Conservation (phyloP, 2,888 invertebrate species). For the Brachypalpus laphriformis region DNA sequence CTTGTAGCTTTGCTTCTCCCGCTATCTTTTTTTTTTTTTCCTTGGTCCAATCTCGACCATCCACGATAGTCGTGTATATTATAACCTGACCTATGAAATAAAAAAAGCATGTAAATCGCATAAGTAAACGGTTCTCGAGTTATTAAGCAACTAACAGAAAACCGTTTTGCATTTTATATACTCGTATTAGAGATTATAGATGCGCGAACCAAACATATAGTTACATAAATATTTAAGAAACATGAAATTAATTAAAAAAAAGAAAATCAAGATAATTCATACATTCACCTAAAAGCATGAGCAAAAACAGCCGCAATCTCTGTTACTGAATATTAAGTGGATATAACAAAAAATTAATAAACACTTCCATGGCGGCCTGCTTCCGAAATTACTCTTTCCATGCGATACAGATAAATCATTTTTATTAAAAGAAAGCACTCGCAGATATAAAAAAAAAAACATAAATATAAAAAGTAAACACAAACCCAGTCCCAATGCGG, state of each 20-base stretch:
- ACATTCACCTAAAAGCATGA: not conserved
- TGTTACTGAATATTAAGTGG: too few species aligned
- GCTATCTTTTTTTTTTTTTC: too few species aligned
- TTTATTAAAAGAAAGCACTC: not conserved
- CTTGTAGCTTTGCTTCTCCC: too few species aligned
- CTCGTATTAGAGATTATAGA: too few species aligned
- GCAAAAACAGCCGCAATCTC: too few species aligned
- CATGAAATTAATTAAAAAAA: not conserved
- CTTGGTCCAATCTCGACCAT: too few species aligned
- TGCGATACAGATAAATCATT: not conserved
- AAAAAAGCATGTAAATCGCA: too few species aligned
- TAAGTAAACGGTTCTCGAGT: too few species aligned
- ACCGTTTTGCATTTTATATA: too few species aligned
- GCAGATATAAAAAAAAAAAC: not conserved
- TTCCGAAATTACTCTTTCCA: not conserved
- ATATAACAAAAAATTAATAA: not conserved
- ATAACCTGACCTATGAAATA: too few species aligned
- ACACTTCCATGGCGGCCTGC: not conserved
- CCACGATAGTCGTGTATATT: too few species aligned
- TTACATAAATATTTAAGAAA: not conserved
- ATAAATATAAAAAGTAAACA: not conserved
- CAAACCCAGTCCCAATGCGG: not conserved
- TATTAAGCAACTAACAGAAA: too few species aligned
- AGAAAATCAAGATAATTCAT: not conserved
- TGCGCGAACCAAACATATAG: not conserved